Base-by-base conservation (phyloP, 2,113 vertebrate genomes). In the Holacanthus passer region DNA sequence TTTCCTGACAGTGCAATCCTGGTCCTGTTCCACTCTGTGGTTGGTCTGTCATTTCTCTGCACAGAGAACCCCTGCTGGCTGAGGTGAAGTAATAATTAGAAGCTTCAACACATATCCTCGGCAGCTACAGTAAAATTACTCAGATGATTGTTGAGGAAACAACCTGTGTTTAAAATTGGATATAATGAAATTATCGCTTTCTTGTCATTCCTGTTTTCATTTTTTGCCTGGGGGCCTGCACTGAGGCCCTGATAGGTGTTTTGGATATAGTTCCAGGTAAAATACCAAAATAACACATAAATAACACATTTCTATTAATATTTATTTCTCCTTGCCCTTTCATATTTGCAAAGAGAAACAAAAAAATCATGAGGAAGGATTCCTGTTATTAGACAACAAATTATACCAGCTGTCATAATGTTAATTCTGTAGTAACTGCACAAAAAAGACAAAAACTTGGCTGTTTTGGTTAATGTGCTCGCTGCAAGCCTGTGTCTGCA, bases 21-120 rank as follows among this genome's bases (percentile, higher is more conserved):
- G 58, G 5, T 29, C 35, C 55, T 37, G 52, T 24, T 78, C 43
- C 77, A 63, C 20, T 41, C 63, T 14, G 56, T 58, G 53, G 16
- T 37, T 37, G 22, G 73, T 59, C 56, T 77, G 68, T 83, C 59
- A 50, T 53, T 31, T 45, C 66, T 53, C 62, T 27, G 65, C 55
- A 48, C 37, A 37, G 27, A 35, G 24, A 65, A 13, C 32, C 47
- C 45, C 72, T 35, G 39, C 82, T 48, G 65, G 59, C 29, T 69
- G 7, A 75, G 59, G 35, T 74, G 65, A 67, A 19, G 77, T 17
- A 22, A 0, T 60, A 68, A 81, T 66, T 45, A 81, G 55, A 19
- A 56, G 60, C 67, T 63, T 59, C 48, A 77, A 17, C 47, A 70
- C 50, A 22, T 41, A 35, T 39, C 19, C 35, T 17, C 63, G 10